phyloP scores from a whole-genome alignment of 1,140 invertebrate genomes.

The Sarcophaga peregrina region DNA sequence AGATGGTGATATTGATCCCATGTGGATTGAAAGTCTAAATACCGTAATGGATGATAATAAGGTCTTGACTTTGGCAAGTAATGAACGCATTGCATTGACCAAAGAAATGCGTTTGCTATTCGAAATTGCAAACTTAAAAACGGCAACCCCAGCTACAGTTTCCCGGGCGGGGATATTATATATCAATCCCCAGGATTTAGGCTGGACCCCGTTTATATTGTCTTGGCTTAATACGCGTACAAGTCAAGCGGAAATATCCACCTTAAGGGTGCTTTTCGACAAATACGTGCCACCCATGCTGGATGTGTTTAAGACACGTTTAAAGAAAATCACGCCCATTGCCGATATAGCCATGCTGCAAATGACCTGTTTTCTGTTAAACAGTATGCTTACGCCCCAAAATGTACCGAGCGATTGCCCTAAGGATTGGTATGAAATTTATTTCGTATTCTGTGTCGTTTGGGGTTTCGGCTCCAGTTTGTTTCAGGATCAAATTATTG shows the following conservation, averaged over 20 bases:
- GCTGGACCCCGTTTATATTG: conserved; percentile 86
- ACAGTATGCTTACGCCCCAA: conserved; percentile 83
- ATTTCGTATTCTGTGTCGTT: conserved; percentile 89
- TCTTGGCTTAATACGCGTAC: conserved; percentile 90
- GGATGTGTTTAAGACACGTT: conserved; percentile 79
- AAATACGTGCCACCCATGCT: conserved; percentile 89
- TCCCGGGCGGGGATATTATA: conserved; percentile 88
- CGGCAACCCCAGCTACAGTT: conserved; percentile 94
- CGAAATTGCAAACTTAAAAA: conserved; percentile 89
- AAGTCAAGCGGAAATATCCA: conserved; percentile 77
- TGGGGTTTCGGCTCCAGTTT: conserved; percentile 94
- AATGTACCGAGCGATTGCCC: conserved; percentile 87
- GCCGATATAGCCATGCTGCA: conserved; percentile 90
- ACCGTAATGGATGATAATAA: conserved; percentile 88
- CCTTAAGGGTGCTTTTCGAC: conserved; percentile 90
- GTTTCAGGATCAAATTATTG: conserved; percentile 88
- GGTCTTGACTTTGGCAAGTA: conserved; percentile 90
- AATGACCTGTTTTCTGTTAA: conserved; percentile 88
- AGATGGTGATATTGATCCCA: conserved; percentile 96
- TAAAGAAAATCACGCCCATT: conserved; percentile 92
- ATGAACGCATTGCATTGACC: conserved; percentile 92
- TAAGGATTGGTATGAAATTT: conserved; percentile 93
- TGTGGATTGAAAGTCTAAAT: conserved; percentile 96
- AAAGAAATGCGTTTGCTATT: conserved; percentile 90
- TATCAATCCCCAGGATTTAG: conserved; percentile 84